These are phyloP conservation scores for Calephelis perditalis DNA, from an alignment of 2,888 invertebrate genomes.

Conservation along the genomic window DNA sequence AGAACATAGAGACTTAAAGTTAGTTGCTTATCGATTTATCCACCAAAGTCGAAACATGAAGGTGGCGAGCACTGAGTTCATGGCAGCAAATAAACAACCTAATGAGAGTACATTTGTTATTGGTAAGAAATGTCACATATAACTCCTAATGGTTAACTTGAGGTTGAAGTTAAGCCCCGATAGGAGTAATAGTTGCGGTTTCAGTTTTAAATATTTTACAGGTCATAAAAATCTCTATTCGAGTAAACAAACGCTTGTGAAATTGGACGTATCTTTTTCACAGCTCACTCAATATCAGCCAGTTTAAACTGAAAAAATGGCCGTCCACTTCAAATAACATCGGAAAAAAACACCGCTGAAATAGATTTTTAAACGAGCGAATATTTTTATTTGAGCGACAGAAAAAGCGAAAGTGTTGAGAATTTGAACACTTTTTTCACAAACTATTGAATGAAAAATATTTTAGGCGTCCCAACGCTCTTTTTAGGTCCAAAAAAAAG, in stretches of 20 bases:
- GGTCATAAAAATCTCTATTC: not conserved
- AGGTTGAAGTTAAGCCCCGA: too few species aligned
- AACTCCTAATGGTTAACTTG: too few species aligned
- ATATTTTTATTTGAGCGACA: constrained; percentile 45
- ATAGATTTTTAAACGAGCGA: constrained; percentile 37
- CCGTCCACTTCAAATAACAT: constrained; percentile 15
- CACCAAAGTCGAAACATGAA: too few species aligned
- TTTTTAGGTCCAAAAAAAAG: constrained; percentile 44
- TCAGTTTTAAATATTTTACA: too few species aligned
- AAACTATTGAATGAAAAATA: constrained; percentile 43
- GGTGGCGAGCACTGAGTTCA: too few species aligned
- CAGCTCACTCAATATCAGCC: constrained; percentile 15
- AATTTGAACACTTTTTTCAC: constrained; percentile 42
- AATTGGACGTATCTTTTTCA: constrained; percentile 11
- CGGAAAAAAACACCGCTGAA: constrained; percentile 29
- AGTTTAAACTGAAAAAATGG: constrained; percentile 13
- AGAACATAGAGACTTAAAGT: too few species aligned
- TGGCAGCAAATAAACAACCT: too few species aligned
- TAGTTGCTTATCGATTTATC: too few species aligned
- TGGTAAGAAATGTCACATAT: too few species aligned
- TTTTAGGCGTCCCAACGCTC: constrained; percentile 40
- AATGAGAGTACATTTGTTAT: too few species aligned
- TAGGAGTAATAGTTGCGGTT: too few species aligned
- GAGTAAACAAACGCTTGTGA: constrained; percentile 1
- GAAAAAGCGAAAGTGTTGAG: constrained; percentile 42